These are phyloP conservation scores for Plutomurus gul DNA, from an alignment of 1,140 invertebrate genomes.

Conservation along the genomic window DNA sequence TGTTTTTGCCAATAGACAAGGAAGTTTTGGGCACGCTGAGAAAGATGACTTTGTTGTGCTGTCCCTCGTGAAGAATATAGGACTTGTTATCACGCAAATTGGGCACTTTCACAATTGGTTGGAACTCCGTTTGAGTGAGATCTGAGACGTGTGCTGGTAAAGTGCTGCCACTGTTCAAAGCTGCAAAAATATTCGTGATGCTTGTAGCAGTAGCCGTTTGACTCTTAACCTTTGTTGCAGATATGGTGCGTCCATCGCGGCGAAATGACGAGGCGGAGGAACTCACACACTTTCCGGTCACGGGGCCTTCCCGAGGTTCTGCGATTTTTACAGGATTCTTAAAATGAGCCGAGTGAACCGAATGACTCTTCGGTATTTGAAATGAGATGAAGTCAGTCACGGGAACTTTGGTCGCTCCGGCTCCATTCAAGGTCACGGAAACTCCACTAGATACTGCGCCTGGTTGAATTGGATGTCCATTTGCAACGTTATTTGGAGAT, in stretches of 20 bases:
- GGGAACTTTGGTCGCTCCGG: not conserved
- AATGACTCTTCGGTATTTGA: conserved; percentile 32
- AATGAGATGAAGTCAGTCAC: conserved; percentile 42
- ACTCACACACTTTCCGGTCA: not conserved
- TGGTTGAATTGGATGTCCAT: not conserved
- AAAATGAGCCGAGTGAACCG: not conserved
- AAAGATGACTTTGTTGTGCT: conserved; percentile 41
- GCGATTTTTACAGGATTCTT: not conserved
- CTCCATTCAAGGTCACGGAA: not conserved
- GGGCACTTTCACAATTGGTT: conserved; percentile 33
- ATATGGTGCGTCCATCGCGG: conserved; percentile 6
- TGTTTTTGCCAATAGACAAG: not conserved
- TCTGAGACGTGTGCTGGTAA: not conserved
- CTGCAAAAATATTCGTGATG: conserved; percentile 38
- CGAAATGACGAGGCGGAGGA: not conserved
- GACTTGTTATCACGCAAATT: conserved; percentile 31
- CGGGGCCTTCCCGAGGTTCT: not conserved
- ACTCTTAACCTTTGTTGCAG: not conserved
- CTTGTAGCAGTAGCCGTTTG: no score
- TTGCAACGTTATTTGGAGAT: not conserved
- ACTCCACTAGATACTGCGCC: not conserved
- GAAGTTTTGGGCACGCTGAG: conserved; percentile 30
- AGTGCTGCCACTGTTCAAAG: not conserved
- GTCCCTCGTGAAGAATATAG: conserved; percentile 40
- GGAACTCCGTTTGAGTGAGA: conserved; percentile 30